Percentiles rank a stretch among this genome's conserved stretches.
Evolutionary conservation across 92 coral and sea anemone genomes (phyloP).

Genomic region (Parazoanthus darwini): DNA sequence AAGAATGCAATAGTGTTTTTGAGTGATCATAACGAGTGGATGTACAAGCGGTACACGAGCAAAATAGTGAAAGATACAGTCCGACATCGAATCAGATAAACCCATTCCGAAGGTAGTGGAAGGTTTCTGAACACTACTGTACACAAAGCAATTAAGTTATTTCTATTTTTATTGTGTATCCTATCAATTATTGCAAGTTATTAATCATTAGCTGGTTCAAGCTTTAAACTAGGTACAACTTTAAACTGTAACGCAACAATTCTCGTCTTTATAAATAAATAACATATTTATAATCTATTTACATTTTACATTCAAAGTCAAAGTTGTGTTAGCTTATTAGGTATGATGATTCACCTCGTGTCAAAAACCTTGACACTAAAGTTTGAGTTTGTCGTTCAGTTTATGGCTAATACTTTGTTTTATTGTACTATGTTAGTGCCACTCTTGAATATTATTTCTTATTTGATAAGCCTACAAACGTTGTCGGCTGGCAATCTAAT

Average conservation of each 20-base stretch:
- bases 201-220: background rate
- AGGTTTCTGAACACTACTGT: no score
- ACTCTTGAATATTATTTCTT: background rate
- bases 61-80: no score
- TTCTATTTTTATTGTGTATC: no score
- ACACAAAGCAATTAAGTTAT: no score
- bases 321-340: background rate
- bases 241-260: slow-evolving; percentile 1
- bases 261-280: slow-evolving; percentile 12
- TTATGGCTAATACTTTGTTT: background rate
- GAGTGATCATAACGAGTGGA: no score
- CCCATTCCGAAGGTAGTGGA: no score
- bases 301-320: background rate
- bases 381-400: no score
- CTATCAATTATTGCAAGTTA: background rate
- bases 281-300: slow-evolving; percentile 9
- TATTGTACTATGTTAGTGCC: background rate
- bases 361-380: background rate
- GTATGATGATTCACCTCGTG: background rate
- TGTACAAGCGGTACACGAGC: no score
- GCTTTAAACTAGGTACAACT: background rate
- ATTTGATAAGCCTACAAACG: no score
- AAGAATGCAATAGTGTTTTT: no score
- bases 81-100: no score
- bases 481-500: background rate